Conservation (phyloP, 1,140 invertebrate species). For the Glossosoma conforme region DNA sequence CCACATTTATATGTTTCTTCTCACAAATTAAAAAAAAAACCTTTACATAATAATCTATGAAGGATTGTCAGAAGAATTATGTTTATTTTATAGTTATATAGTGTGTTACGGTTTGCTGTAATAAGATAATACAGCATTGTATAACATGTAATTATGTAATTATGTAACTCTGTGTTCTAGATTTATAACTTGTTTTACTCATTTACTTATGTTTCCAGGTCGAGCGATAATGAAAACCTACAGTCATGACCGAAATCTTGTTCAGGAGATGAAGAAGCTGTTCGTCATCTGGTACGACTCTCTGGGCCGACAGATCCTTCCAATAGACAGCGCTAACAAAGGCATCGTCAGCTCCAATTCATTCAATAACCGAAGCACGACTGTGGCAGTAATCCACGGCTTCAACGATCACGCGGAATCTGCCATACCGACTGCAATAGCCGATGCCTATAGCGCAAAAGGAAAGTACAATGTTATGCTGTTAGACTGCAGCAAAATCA, state of each 20-base stretch:
- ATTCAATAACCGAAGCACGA: slow-evolving; percentile 13
- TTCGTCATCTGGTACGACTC: slow-evolving; percentile 15
- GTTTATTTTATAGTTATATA: too few relatives aligned
- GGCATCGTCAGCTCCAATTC: slow-evolving; percentile 2
- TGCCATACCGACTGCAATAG: slow-evolving; percentile 35
- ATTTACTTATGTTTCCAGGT: slow-evolving; percentile 15
- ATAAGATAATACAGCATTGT: too few relatives aligned
- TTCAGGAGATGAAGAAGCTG: slow-evolving; percentile 11
- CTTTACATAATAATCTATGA: too few relatives aligned
- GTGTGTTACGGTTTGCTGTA: too few relatives aligned
- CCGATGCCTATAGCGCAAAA: slow-evolving; percentile 39
- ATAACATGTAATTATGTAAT: too few relatives aligned
- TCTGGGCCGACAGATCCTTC: slow-evolving; percentile 4
- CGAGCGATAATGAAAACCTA: slow-evolving; percentile 21
- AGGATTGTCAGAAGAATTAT: too few relatives aligned
- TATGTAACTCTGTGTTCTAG: too few relatives aligned
- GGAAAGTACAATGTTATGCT: slow-evolving; percentile 56
- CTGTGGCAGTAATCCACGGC: slow-evolving; percentile 46
- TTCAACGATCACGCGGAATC: slow-evolving; percentile 40
- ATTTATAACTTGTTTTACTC: too few relatives aligned
- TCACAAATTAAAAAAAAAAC: too few relatives aligned
- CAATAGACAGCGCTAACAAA: slow-evolving; percentile 12
- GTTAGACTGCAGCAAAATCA: slow-evolving; percentile 55
- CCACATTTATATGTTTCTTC: too few relatives aligned
- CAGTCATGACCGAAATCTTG: slow-evolving; percentile 4